phyloP scores from a whole-genome alignment of 2,797 vertebrate species.

The Gymnodraco acuticeps region DNA sequence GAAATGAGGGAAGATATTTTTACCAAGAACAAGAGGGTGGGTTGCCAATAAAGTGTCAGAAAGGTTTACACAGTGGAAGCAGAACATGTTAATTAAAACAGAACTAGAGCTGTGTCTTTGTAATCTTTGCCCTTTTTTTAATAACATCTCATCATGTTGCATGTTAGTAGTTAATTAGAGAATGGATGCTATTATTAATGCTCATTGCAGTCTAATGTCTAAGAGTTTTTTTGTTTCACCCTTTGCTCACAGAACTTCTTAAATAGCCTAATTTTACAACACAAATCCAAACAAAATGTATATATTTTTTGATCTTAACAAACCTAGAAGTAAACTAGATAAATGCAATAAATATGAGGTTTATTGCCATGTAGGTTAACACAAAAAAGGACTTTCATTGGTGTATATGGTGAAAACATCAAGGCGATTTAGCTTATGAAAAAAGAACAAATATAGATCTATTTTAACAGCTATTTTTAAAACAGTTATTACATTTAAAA shows the following conservation, averaged over 20 bases:
- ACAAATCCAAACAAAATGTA: too few relatives aligned
- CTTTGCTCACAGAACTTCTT: neutral
- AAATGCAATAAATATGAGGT: too few relatives aligned
- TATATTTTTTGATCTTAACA: too few relatives aligned
- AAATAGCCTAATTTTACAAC: too few relatives aligned
- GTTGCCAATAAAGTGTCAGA: slow-evolving; percentile 31
- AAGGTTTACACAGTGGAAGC: neutral
- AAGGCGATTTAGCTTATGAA: too few relatives aligned
- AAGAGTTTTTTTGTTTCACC: neutral
- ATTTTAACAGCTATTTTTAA: too few relatives aligned
- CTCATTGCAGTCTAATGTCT: neutral
- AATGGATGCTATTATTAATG: neutral
- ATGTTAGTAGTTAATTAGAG: neutral
- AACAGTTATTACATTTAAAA: too few relatives aligned
- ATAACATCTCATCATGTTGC: neutral
- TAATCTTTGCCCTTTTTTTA: neutral
- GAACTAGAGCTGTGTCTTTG: neutral
- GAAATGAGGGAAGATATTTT: slow-evolving; percentile 37
- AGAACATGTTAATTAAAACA: slow-evolving; percentile 19
- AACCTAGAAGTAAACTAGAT: too few relatives aligned
- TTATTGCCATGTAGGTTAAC: too few relatives aligned
- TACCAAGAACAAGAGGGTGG: slow-evolving; percentile 36
- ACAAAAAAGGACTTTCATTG: too few relatives aligned
- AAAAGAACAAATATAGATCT: too few relatives aligned
- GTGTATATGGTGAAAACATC: too few relatives aligned